These are phyloP conservation scores for Petrolisthes manimaculis DNA, from an alignment of 2,888 invertebrate species.

Conservation along the genomic window DNA sequence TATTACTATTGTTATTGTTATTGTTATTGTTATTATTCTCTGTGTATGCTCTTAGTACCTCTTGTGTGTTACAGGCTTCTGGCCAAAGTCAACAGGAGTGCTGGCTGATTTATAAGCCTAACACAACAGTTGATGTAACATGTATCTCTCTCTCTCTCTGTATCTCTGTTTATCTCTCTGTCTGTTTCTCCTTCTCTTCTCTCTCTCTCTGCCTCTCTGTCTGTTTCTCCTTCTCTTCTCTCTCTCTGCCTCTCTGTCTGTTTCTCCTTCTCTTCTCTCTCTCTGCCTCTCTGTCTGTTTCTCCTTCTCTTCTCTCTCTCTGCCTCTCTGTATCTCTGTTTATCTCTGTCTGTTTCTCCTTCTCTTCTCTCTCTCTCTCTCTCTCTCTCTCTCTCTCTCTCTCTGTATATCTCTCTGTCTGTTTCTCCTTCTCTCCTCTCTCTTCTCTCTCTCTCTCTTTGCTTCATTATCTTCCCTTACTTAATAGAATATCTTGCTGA, in stretches of 20 bases:
- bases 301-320: background rate
- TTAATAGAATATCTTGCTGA: too few species aligned
- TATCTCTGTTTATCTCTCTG: background rate
- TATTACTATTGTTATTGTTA: slow-evolving; percentile 4
- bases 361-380: too few species aligned
- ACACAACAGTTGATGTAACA: slow-evolving; percentile 47
- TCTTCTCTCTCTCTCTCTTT: too few species aligned
- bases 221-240: too few species aligned
- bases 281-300: background rate
- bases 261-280: too few species aligned
- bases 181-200: too few species aligned
- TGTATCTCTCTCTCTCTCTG: slow-evolving; percentile 41
- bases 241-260: background rate
- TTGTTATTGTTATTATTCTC: background rate
- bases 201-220: background rate
- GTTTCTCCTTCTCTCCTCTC: too few species aligned
- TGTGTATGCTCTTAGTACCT: slow-evolving; percentile 32
- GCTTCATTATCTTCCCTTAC: too few species aligned
- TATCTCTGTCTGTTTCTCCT: too few species aligned
- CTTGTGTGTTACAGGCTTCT: slow-evolving; percentile 58
- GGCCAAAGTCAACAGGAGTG: slow-evolving; percentile 52
- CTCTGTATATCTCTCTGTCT: too few species aligned
- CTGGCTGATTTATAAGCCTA: slow-evolving; percentile 38
- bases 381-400: background rate
- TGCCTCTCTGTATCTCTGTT: background rate